Percentiles rank a stretch among this genome's conserved stretches.
These are phyloP conservation scores for Dorcus parallelipipedus DNA, from an alignment of 2,888 invertebrate genomes.

Conservation along the genomic window DNA sequence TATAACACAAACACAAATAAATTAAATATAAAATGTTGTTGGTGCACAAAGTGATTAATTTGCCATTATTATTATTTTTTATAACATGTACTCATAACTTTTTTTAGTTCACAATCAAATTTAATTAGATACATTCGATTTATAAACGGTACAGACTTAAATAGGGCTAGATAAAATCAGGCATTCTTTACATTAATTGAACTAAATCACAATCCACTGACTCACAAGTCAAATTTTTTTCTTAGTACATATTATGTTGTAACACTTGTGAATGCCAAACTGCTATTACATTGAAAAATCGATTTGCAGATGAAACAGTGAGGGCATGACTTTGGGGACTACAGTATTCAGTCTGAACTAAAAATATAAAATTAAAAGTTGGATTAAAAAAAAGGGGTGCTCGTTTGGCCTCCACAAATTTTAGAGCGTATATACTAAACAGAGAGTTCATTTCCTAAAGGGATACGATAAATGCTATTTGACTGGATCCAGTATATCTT, in stretches of 20 bases:
- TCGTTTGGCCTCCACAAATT: slow-evolving; percentile 16
- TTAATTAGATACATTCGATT: not conserved
- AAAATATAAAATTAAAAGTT: too few relatives aligned
- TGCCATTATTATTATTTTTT: too few relatives aligned
- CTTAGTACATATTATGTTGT: not conserved
- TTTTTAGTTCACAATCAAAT: not conserved
- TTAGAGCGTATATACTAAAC: slow-evolving; percentile 10
- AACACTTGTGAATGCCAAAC: slow-evolving; percentile 17
- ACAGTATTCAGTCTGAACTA: too few relatives aligned
- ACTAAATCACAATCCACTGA: slow-evolving; percentile 20
- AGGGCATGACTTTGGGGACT: too few relatives aligned
- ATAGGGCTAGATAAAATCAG: too few relatives aligned
- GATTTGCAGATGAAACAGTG: not conserved
- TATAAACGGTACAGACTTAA: too few relatives aligned
- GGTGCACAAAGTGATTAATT: too few relatives aligned
- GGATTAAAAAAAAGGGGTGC: not conserved
- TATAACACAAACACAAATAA: not conserved
- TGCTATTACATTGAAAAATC: not conserved
- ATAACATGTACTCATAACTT: too few relatives aligned
- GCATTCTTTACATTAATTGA: slow-evolving; percentile 17
- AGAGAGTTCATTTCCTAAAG: slow-evolving; percentile 15
- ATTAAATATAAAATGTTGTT: too few relatives aligned
- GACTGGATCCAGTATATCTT: slow-evolving; percentile 67
- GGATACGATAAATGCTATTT: slow-evolving; percentile 40
- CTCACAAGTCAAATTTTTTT: slow-evolving; percentile 7